A percentile compares a stretch with the other conserved stretches of the same genome.
phyloP scores from a whole-genome alignment of 2,797 vertebrate species.

The Esox lucius region DNA sequence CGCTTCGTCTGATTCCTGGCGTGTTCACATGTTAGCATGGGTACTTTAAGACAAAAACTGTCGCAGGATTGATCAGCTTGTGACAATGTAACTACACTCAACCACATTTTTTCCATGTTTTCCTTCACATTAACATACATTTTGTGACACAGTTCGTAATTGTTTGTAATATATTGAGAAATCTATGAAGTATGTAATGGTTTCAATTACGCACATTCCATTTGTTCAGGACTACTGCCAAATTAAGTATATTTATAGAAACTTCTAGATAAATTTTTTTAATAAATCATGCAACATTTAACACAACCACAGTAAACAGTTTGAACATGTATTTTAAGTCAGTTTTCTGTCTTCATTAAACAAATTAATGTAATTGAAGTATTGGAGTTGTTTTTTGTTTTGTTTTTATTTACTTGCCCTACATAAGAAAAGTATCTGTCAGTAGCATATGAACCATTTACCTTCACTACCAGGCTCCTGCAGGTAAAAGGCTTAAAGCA shows the following conservation, averaged over 20 bases:
- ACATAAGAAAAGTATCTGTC: neutral
- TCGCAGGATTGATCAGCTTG: neutral
- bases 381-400: neutral
- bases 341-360: neutral
- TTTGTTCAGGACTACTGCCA: neutral
- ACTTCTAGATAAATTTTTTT: neutral
- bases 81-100: neutral
- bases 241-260: neutral
- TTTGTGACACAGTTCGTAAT: neutral
- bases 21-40: conserved; percentile 58
- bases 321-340: neutral
- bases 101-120: neutral
- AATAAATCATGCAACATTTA: neutral
- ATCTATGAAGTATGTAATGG: neutral
- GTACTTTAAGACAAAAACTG: conserved; percentile 10
- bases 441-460: neutral
- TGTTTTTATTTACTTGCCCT: neutral
- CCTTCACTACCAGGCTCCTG: neutral
- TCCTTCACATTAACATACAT: neutral
- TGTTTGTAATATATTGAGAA: neutral
- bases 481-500: neutral
- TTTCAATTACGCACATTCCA: neutral
- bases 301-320: neutral
- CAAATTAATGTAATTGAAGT: neutral
- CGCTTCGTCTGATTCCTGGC: conserved; percentile 65